Evolutionary conservation across 2,113 vertebrate species (phyloP).

Genomic region (Psettodes erumei): DNA sequence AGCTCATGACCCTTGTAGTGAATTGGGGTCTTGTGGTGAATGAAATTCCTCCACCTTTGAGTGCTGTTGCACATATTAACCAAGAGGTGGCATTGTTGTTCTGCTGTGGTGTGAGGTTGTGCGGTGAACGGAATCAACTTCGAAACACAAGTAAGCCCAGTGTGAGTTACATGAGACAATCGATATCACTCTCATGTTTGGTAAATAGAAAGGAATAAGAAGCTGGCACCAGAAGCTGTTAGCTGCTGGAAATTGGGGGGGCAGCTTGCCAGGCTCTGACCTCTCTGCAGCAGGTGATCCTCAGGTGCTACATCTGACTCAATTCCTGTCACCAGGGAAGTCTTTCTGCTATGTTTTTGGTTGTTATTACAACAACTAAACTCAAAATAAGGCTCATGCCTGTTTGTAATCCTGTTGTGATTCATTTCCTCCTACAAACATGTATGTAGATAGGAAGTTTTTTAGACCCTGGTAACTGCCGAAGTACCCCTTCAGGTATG

Average conservation of each 20-base stretch:
- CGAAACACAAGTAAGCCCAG: not conserved
- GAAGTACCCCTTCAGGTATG: not conserved
- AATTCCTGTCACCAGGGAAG: not conserved
- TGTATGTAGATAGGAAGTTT: not conserved
- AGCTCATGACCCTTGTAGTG: not conserved
- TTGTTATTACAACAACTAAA: too few relatives aligned
- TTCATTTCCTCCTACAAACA: not conserved
- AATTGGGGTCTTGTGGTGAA: not conserved
- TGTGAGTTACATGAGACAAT: not conserved
- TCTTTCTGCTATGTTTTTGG: too few relatives aligned
- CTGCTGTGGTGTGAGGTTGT: slow-evolving; percentile 5
- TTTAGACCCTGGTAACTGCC: not conserved
- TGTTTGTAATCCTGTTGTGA: not conserved
- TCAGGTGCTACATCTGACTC: slow-evolving; percentile 8
- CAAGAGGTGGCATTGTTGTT: slow-evolving; percentile 69
- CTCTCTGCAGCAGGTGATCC: not conserved
- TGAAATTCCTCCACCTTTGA: not conserved
- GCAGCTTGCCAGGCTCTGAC: too few relatives aligned
- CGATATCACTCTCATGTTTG: not conserved
- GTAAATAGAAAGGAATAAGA: not conserved
- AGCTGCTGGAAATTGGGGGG: too few relatives aligned
- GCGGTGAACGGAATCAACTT: slow-evolving; percentile 9
- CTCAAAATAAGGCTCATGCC: not conserved
- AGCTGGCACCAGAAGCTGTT: not conserved
- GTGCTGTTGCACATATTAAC: slow-evolving; percentile 15